Conservation (phyloP, 1,140 invertebrate species). For the Leptinotarsa defecta region DNA sequence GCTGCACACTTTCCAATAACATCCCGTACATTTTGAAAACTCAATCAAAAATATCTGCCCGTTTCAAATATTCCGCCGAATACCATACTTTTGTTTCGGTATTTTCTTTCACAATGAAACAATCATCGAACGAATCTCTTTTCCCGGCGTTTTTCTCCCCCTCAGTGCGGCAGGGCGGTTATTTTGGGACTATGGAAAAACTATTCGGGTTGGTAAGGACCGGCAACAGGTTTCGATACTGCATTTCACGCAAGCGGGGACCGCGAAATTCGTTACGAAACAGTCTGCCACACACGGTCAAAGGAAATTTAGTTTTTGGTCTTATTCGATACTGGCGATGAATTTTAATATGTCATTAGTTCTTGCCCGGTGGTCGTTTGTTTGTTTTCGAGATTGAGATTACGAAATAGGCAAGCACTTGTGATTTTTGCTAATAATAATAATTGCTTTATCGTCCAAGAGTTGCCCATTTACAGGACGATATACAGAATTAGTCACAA, state of each 20-base stretch:
- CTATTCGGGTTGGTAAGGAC: slow-evolving; percentile 6
- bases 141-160: background rate
- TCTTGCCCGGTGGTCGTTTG: background rate
- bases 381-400: too few species aligned
- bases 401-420: too few species aligned
- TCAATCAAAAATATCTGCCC: too few species aligned
- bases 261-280: background rate
- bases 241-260: background rate
- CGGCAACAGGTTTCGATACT: background rate
- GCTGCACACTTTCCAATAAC: slow-evolving; percentile 80
- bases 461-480: too few species aligned
- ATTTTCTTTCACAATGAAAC: background rate
- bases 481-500: too few species aligned
- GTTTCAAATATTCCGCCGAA: too few species aligned
- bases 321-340: background rate
- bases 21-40: slow-evolving; percentile 77
- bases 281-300: background rate
- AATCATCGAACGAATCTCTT: background rate
- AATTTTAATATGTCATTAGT: background rate
- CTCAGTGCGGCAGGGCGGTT: background rate
- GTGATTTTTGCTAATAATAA: too few species aligned
- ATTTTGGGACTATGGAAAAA: background rate
- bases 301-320: background rate
- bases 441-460: too few species aligned
- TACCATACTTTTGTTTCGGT: too few species aligned